Evolutionary conservation across 2,797 vertebrate genomes (phyloP), one percentile per base, ranked within the genome.

Genomic region (Propithecus deckenii): DNA sequence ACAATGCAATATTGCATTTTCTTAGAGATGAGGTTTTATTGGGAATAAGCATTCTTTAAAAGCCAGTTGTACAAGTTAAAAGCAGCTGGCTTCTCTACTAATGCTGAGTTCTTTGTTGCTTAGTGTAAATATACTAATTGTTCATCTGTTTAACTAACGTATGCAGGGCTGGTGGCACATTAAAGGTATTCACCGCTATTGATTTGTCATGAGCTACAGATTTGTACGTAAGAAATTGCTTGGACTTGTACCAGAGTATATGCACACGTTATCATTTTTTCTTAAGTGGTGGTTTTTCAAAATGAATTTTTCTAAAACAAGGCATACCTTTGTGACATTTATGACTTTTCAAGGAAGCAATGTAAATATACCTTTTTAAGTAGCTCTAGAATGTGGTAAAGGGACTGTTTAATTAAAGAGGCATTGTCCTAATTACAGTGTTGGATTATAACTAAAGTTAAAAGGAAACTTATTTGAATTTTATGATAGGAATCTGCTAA

Each of bases 51-150:
- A 65, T 86, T 89, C 57, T 78, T 67, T 94, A 78, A 94, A 92
- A 86, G 48, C 17, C 63, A 87, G 84, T 61, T 0, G 3, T 38
- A 59, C n/a, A 35, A 28, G 25, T 25, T 92, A n/a, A 89, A 93
- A 75, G 86, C 52, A 78, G 38, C 57, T 71, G 11, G 35, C 32
- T 61, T 71, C 61, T 38, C 17, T 41, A 25, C 38, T 76, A 79
- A 65, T 11, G 52, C 43, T 85, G 71, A 93, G 55, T 11, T 76
- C 67, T 95, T 96, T 97, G 96, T 92, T 95, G 89, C 32, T 63
- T 96, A 41, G 6, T 95, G 79, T 92, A 96, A 97, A 95, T 65
- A 92, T 23, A 52, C 15, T 32, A 78, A 86, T 93, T 93, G 94
- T 93, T 94, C 61, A 78, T 79, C 78, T 85, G 83, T 97, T 92